Evolutionary conservation across 2,888 invertebrate genomes (phyloP).

Genomic region (Onthophagus sagittarius): DNA sequence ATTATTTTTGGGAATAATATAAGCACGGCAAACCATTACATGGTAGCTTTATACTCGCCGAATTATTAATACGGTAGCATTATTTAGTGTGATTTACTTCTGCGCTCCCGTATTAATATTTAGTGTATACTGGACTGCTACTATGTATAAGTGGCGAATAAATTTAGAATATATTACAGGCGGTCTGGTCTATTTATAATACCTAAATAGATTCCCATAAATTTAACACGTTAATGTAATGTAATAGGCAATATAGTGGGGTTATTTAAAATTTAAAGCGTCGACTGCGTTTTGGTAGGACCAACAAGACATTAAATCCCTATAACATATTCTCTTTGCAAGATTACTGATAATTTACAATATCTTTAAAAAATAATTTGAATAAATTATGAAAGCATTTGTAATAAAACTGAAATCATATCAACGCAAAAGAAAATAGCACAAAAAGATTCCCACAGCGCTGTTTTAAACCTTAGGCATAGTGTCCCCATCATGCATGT

Average conservation of each 20-base stretch:
- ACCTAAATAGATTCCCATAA: slow-evolving; percentile 11
- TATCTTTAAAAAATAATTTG: not conserved
- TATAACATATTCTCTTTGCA: not conserved
- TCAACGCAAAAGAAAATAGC: too few relatives aligned
- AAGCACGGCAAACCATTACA: slow-evolving; percentile 38
- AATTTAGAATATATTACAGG: slow-evolving; percentile 24
- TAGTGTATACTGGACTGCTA: not conserved
- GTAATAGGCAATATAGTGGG: not conserved
- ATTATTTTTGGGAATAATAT: slow-evolving; percentile 48
- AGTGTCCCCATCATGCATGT: too few relatives aligned
- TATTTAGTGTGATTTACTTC: slow-evolving; percentile 41
- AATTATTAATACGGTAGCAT: slow-evolving; percentile 41
- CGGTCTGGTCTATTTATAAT: slow-evolving; percentile 17
- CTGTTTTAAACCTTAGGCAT: too few relatives aligned
- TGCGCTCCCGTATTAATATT: not conserved
- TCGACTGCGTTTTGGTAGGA: not conserved
- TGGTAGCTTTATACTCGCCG: slow-evolving; percentile 34
- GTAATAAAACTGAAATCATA: too few relatives aligned
- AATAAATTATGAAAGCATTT: too few relatives aligned
- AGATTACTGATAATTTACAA: not conserved
- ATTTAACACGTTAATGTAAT: not conserved
- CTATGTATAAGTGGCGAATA: slow-evolving; percentile 21
- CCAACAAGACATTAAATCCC: not conserved
- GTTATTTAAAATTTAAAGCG: not conserved
- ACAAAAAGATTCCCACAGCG: too few relatives aligned